Evolutionary conservation across 2,888 invertebrate species (phyloP).

Genomic region (Camponotus fellah): DNA sequence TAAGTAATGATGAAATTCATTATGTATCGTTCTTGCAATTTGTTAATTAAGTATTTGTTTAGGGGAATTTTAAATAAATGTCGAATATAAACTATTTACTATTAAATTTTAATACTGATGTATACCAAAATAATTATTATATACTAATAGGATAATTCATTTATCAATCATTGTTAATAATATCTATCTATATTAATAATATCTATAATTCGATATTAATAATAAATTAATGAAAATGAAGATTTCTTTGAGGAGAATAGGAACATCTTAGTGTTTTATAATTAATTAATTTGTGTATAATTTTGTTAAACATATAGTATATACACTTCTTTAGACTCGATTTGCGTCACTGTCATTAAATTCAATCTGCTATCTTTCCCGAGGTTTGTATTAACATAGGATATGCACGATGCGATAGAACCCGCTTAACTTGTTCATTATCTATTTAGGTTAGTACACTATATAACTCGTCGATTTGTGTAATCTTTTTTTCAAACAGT

Average conservation of each 20-base stretch:
- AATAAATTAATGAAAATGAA: not conserved
- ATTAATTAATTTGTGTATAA: constrained; percentile 7
- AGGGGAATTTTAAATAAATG: not conserved
- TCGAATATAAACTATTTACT: not conserved
- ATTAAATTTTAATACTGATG: not conserved
- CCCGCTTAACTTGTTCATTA: constrained; percentile 78
- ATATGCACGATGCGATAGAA: constrained; percentile 70
- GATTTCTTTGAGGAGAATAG: not conserved
- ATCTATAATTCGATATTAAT: constrained; percentile 3
- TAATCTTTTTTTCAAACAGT: constrained; percentile 29
- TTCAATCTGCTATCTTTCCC: constrained; percentile 60
- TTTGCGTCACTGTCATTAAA: constrained; percentile 59
- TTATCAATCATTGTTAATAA: not conserved
- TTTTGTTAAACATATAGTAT: not conserved
- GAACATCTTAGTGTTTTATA: not conserved
- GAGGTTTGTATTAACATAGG: constrained; percentile 69
- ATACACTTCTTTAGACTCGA: constrained; percentile 13
- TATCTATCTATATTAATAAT: not conserved
- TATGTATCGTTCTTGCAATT: not conserved
- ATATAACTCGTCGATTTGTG: constrained; percentile 58
- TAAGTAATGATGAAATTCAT: not conserved
- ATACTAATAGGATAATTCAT: not conserved
- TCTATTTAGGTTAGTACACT: constrained; percentile 80
- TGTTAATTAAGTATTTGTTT: not conserved
- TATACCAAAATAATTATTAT: not conserved